Conservation (phyloP, 1,140 invertebrate species). For the Oncopodura yosiiana region DNA sequence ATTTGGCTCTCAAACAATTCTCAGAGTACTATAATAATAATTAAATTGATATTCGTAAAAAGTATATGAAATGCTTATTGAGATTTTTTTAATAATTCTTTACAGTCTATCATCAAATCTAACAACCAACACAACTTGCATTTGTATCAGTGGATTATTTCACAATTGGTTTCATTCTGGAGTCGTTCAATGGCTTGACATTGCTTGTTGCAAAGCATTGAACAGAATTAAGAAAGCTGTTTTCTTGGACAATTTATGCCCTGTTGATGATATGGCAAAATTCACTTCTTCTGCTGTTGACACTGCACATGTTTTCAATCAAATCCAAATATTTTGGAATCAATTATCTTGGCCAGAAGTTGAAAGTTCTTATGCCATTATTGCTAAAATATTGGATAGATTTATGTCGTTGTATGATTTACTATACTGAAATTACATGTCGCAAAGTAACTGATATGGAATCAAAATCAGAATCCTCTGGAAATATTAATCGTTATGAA, state of each 20-base stretch:
- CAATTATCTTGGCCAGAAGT: constrained; percentile 56
- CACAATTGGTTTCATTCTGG: constrained; percentile 78
- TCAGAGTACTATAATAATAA: constrained; percentile 45
- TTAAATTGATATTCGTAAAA: background rate
- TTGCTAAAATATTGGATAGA: constrained; percentile 58
- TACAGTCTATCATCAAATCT: constrained; percentile 20
- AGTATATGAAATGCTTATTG: background rate
- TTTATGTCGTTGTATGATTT: constrained; percentile 70
- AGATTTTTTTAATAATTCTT: background rate
- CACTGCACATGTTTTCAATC: constrained; percentile 83
- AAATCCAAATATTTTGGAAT: constrained; percentile 60
- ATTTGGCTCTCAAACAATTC: constrained; percentile 78
- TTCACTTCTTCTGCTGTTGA: constrained; percentile 94
- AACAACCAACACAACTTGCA: background rate
- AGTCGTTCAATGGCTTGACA: constrained; percentile 81
- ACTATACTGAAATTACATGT: constrained; percentile 70
- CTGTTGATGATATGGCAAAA: constrained; percentile 69
- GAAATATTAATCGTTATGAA: constrained; percentile 69
- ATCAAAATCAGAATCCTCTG: constrained; percentile 39
- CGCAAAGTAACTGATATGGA: constrained; percentile 57
- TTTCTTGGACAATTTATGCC: constrained; percentile 66
- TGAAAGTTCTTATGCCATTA: constrained; percentile 49
- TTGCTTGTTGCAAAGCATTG: constrained; percentile 75
- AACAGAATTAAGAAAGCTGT: constrained; percentile 78
- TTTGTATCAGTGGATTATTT: constrained; percentile 43